A percentile compares a stretch with the other conserved stretches of the same genome.
These are phyloP conservation scores for Cotesia chilonis DNA, from an alignment of 1,140 invertebrate genomes.

Conservation along the genomic window DNA sequence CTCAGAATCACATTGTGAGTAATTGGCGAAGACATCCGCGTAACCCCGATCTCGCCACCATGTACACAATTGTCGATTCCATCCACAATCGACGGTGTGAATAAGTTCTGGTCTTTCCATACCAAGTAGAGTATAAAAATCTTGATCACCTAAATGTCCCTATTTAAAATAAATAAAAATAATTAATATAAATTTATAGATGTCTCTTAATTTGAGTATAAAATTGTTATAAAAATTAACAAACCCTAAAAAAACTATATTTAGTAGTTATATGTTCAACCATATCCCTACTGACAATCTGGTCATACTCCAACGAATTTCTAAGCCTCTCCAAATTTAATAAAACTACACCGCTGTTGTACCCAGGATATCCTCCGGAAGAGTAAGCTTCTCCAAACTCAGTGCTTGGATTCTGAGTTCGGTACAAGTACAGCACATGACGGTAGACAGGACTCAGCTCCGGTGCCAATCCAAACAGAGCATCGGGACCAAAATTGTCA, in stretches of 20 bases:
- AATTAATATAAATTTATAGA: slow-evolving; percentile 28
- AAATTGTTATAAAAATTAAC: slow-evolving; percentile 1
- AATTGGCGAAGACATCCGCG: slow-evolving; percentile 77
- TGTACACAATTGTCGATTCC: slow-evolving; percentile 85
- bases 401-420: slow-evolving; percentile 70
- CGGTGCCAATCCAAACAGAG: slow-evolving; percentile 79
- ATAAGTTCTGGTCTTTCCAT: slow-evolving; percentile 80
- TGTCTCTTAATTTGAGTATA: neutral
- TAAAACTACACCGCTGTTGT: slow-evolving; percentile 84
- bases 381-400: slow-evolving; percentile 69
- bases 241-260: slow-evolving; percentile 71
- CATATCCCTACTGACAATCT: slow-evolving; percentile 68
- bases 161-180: slow-evolving; percentile 51
- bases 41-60: slow-evolving; percentile 88
- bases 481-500: slow-evolving; percentile 66
- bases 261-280: slow-evolving; percentile 73
- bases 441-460: slow-evolving; percentile 85
- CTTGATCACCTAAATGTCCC: slow-evolving; percentile 88
- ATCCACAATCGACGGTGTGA: slow-evolving; percentile 80
- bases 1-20: slow-evolving; percentile 77
- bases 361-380: slow-evolving; percentile 75
- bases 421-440: slow-evolving; percentile 78
- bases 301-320: slow-evolving; percentile 70
- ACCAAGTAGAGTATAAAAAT: slow-evolving; percentile 82
- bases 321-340: slow-evolving; percentile 77